A percentile compares a stretch with the other conserved stretches of the same genome.
Evolutionary conservation across 2,113 vertebrate species (phyloP).

Genomic region (Sphyrna mokarran): DNA sequence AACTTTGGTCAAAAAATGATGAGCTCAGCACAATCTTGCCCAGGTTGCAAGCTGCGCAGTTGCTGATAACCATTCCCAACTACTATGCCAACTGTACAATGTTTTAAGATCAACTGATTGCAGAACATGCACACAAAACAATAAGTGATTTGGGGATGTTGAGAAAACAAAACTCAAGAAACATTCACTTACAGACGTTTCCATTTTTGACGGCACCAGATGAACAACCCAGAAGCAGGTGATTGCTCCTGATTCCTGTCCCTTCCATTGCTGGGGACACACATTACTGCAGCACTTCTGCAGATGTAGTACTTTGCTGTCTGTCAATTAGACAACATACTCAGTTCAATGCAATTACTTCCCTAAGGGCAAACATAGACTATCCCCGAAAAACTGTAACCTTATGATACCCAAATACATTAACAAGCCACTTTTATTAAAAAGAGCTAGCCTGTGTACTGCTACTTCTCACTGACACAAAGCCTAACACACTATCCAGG

Average conservation of each 20-base stretch:
- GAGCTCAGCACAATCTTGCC: background rate
- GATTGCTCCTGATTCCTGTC: constrained; percentile 25
- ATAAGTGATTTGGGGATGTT: background rate
- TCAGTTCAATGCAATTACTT: constrained; percentile 22
- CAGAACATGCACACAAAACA: background rate
- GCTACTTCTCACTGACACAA: constrained; percentile 19
- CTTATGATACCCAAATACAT: background rate
- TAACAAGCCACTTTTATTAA: background rate
- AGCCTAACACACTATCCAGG: background rate
- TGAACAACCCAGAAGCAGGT: constrained; percentile 29
- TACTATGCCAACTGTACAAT: background rate
- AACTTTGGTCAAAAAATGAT: background rate
- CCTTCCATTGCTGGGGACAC: background rate
- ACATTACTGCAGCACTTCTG: constrained; percentile 37
- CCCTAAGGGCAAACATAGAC: background rate
- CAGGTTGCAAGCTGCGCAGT: background rate
- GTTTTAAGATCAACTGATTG: background rate
- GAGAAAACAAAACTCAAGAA: background rate
- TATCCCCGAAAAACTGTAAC: background rate
- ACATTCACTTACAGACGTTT: constrained; percentile 25
- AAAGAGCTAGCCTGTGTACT: background rate
- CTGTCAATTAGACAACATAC: constrained; percentile 35
- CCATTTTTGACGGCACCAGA: constrained; percentile 31
- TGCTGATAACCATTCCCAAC: constrained; percentile 7
- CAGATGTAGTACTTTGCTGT: constrained; percentile 24